Conservation (phyloP, 2,113 vertebrate genomes). For the Platysternon megacephalum region DNA sequence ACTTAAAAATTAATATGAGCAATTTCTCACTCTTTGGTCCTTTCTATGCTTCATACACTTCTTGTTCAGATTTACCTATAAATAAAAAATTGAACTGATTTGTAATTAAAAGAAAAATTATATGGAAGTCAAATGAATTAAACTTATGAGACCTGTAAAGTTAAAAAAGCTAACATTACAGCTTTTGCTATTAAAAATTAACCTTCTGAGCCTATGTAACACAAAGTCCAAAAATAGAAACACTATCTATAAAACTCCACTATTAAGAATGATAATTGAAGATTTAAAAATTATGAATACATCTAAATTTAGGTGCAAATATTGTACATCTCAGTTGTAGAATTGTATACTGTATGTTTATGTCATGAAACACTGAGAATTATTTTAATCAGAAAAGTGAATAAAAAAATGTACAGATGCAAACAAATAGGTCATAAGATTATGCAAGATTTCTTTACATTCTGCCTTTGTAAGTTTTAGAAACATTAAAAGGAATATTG, state of each 20-base stretch:
- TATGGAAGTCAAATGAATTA: neutral
- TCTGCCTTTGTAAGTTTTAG: neutral
- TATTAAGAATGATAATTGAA: neutral
- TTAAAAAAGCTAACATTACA: neutral
- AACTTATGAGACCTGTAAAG: neutral
- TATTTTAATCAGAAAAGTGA: neutral
- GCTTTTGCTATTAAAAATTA: neutral
- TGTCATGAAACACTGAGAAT: neutral
- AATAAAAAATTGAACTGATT: neutral
- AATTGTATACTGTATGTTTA: neutral
- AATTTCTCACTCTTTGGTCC: neutral
- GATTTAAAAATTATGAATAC: neutral
- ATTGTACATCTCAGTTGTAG: neutral
- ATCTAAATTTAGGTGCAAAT: neutral
- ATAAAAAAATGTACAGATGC: neutral
- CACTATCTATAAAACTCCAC: neutral
- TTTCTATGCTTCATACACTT: neutral
- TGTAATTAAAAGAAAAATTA: neutral
- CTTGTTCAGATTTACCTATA: neutral
- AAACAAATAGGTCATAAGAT: neutral
- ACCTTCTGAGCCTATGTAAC: neutral
- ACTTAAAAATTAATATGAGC: too few species aligned
- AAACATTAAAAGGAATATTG: neutral
- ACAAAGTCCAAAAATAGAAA: neutral
- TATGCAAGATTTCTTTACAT: neutral